Percentiles rank a stretch among this genome's conserved stretches.
Evolutionary conservation across 1,140 invertebrate genomes (phyloP).

Genomic region (Ladona fulva): DNA sequence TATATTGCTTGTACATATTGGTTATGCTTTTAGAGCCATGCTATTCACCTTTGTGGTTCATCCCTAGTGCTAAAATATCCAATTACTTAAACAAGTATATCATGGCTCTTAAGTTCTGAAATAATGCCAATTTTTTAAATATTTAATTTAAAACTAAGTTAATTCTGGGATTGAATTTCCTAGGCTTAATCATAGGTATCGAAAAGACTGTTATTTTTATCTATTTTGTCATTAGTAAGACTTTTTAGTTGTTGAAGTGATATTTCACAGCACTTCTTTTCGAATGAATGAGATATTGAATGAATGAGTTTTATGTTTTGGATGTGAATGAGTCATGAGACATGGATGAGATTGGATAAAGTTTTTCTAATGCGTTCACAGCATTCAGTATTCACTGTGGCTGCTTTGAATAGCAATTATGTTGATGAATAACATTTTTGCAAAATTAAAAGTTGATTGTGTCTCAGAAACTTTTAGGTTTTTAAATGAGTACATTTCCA

Average conservation of each 20-base stretch:
- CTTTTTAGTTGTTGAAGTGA: background rate
- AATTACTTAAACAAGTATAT: background rate
- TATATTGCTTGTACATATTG: background rate
- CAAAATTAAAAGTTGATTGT: background rate
- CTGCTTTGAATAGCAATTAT: background rate
- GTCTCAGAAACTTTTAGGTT: background rate
- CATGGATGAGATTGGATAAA: background rate
- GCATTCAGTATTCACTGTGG: background rate
- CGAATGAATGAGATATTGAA: background rate
- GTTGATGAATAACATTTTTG: background rate
- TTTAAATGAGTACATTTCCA: background rate
- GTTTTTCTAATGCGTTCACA: background rate
- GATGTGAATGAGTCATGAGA: background rate
- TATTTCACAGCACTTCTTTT: background rate
- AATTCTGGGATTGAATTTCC: constrained; percentile 1
- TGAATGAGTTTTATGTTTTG: background rate
- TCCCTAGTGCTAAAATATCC: background rate
- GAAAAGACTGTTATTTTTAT: constrained; percentile 4
- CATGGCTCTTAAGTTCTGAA: background rate
- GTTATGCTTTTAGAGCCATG: constrained; percentile 5
- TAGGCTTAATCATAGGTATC: background rate
- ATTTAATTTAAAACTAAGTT: constrained; percentile 9
- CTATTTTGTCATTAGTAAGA: background rate
- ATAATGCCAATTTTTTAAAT: background rate
- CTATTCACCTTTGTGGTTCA: background rate